Percentiles rank a stretch among this genome's conserved stretches.
phyloP scores from a whole-genome alignment of 2,888 invertebrate genomes.

The Tetragonisca angustula region DNA sequence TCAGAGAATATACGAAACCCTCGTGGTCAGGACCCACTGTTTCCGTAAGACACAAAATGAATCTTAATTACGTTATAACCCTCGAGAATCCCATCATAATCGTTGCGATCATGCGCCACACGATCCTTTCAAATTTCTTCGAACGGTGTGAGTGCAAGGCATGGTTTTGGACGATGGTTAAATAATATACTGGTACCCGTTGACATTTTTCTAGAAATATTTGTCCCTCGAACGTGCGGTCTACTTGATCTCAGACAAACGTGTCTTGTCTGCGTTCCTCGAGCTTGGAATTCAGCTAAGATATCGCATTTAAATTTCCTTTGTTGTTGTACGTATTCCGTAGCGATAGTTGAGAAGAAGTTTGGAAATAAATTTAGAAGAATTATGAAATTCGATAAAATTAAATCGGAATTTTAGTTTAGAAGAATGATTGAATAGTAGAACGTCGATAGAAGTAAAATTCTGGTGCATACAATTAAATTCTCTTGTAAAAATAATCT shows the following conservation, averaged over 20 bases:
- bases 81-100: background rate
- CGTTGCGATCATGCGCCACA: background rate
- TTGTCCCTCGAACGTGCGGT: background rate
- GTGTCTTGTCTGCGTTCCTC: background rate
- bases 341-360: background rate
- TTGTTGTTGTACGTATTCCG: background rate
- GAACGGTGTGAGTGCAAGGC: conserved; percentile 3
- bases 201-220: conserved; percentile 30
- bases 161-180: conserved; percentile 34
- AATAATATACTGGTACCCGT: conserved; percentile 64
- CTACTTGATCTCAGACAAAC: background rate
- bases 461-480: too few species aligned
- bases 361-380: too few species aligned
- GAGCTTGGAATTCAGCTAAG: too few species aligned
- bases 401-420: too few species aligned
- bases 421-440: too few species aligned
- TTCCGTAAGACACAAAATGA: conserved; percentile 30
- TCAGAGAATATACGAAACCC: conserved; percentile 21
- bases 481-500: too few species aligned
- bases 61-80: conserved; percentile 46
- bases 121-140: conserved; percentile 42
- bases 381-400: too few species aligned
- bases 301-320: background rate
- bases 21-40: background rate
- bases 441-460: too few species aligned